Evolutionary conservation across 1,140 invertebrate species (phyloP), one percentile per base, ranked within the genome.

Genomic region (Babylonia areolata): DNA sequence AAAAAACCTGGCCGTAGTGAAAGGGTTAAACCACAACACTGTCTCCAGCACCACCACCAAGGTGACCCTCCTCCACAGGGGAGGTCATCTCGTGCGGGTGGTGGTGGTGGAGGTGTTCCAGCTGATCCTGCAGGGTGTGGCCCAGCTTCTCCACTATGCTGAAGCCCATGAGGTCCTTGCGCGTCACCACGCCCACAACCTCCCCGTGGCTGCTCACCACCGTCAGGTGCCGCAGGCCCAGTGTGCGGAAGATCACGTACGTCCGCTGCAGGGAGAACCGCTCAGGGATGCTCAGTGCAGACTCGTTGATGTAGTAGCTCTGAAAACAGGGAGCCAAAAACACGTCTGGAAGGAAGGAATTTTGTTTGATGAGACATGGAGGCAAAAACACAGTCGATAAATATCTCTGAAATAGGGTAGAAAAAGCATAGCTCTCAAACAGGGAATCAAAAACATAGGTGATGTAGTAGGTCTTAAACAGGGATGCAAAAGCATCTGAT

Each of bases 161-260:
- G 86, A 91, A 92, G 0, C 92, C 92, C 93, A 94, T 94, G 39
- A 95, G 86, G 87, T 95, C 94, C 81, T 94, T 95, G n/a, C 94
- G 79, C 17, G 94, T 95, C 11, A 95, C 92, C 28, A 95, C 94
- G n/a, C 94, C 94, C 87, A 91, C 93, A 93, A 97, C 97, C 91
- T 97, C 96, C 93, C 99, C 98, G n/a, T 96, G 95, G 91, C 97
- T 97, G 94, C 99, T 97, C 1, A 99, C 96, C 20, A 99, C 97
- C 81, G 98, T 96, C 89, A 99, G 94, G 95, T 99, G 98, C 15
- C 99, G 95, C 78, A 99, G 95, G 1, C 98, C 99, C 11, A 99
- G 95, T 15, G 97, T 98, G 88, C 98, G 95, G 94, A 99, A 99
- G 15, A 99, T 95, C 82, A 97, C 95, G 93, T 99, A 99, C 85